Evolutionary conservation across 2,797 vertebrate species (phyloP).

Genomic region (Gallinago stenura): DNA sequence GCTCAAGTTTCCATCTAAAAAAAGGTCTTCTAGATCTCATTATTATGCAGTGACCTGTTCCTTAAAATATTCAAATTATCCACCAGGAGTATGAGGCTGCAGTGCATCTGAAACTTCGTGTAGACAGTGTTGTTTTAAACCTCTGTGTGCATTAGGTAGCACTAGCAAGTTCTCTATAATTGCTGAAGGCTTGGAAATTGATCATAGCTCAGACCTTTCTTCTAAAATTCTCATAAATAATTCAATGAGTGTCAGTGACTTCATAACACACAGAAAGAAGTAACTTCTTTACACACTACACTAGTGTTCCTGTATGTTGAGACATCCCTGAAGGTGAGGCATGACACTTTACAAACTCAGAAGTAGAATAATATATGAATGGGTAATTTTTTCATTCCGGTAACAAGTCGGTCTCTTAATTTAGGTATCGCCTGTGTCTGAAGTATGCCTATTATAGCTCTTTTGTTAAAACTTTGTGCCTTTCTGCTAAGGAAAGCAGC

Average conservation of each 20-base stretch:
- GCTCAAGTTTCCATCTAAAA: background rate
- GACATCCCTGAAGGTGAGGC: background rate
- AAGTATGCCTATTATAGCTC: background rate
- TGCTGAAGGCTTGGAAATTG: background rate
- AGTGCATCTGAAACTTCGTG: background rate
- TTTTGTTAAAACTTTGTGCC: background rate
- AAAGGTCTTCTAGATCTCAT: background rate
- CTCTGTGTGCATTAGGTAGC: background rate
- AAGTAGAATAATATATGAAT: background rate
- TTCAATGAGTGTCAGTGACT: background rate
- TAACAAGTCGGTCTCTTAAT: background rate
- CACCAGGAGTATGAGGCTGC: background rate
- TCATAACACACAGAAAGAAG: background rate
- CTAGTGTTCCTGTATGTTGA: background rate
- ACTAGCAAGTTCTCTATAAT: background rate
- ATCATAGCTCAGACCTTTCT: background rate
- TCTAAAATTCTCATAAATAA: background rate
- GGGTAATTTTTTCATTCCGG: too few species aligned
- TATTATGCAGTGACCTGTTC: background rate
- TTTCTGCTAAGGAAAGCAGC: background rate
- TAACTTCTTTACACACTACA: background rate
- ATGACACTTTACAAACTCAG: background rate
- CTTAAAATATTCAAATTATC: background rate
- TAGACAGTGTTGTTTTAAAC: background rate
- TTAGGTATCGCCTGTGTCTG: background rate